Conservation (phyloP, 2,888 invertebrate genomes). For the Melipona bicolor region DNA sequence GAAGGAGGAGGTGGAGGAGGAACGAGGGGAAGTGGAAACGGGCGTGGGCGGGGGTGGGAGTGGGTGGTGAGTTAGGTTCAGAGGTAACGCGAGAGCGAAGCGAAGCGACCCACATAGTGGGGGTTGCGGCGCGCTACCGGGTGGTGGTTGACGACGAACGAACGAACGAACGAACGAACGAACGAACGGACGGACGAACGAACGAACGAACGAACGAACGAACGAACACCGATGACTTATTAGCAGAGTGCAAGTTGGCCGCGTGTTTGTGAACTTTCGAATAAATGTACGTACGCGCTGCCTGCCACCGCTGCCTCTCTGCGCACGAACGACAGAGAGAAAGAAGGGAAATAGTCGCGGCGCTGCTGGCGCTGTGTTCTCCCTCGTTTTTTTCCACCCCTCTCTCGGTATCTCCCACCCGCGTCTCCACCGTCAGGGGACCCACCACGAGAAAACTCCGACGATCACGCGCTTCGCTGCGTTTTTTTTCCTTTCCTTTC, state of each 20-base stretch:
- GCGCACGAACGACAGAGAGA: slow-evolving; percentile 23
- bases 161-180: slow-evolving; percentile 4
- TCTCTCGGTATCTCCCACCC: not conserved
- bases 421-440: slow-evolving; percentile 27
- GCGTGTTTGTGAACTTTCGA: slow-evolving; percentile 71
- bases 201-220: slow-evolving; percentile 49
- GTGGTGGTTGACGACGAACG: slow-evolving; percentile 58
- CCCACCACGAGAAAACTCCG: slow-evolving; percentile 50
- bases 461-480: slow-evolving; percentile 61
- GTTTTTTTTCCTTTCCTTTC: slow-evolving; percentile 39
- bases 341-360: slow-evolving; percentile 11
- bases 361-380: slow-evolving; percentile 26
- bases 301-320: slow-evolving; percentile 19
- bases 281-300: slow-evolving; percentile 68
- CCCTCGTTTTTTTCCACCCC: slow-evolving; percentile 29
- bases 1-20: slow-evolving; percentile 29
- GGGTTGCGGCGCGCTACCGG: slow-evolving; percentile 58
- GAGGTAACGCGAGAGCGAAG: slow-evolving; percentile 15
- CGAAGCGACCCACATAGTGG: slow-evolving; percentile 30
- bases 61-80: not conserved
- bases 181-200: not conserved
- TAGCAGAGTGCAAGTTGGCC: slow-evolving; percentile 69
- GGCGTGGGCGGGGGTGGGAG: slow-evolving; percentile 37
- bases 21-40: slow-evolving; percentile 51
- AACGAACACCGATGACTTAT: slow-evolving; percentile 74